Base-by-base conservation (phyloP, 2,888 invertebrate species). In the Matsumyia berberina region DNA sequence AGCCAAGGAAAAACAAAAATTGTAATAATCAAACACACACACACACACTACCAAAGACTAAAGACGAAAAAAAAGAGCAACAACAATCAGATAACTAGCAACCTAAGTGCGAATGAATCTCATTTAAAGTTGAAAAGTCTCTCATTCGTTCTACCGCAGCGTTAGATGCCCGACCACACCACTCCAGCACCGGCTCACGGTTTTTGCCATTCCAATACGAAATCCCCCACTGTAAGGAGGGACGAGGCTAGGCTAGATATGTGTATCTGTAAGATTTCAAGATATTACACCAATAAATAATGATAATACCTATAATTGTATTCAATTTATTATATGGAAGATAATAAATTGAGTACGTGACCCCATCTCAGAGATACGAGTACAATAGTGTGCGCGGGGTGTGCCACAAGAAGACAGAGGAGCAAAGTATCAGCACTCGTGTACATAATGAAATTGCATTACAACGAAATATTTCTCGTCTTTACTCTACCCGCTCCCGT, bases 221-320 rank as follows among this genome's bases (percentile, higher is more conserved):
- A 69, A 79, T 69, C 58, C 69, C 67, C 62, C 67, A 79, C n/a
- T 69, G 42, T 24, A 44, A 44, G 12, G 37, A 67, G 44, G 37
- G 31, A 78, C 44, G 49, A 60, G 53, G 73, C 55, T 67, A 78
- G 24, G 58, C 64, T 64, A 73, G 49, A 46, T 70, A 49, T 58
- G 60, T 78, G 44, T 80, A 58, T 85, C 62, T 85, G 74, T 85
- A 85, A 80, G 85, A 85, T 85, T 85, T 80, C 85, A 80, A 85
- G 85, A 85, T 85, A 85, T 80, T 80, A 85, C 85, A 85, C 80
- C 91, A 89, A 91, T 90, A 90, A 90, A 90, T 90, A 91, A 91
- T 90, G 90, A 91, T 91, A 91, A 91, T 90, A 89, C 90, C 90
- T 89, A 90, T 90, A 90, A 90, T 90, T 91, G 90, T 90, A 90